Base-by-base conservation (phyloP, 2,113 vertebrate genomes). In the Myrmophylax atrothorax region DNA sequence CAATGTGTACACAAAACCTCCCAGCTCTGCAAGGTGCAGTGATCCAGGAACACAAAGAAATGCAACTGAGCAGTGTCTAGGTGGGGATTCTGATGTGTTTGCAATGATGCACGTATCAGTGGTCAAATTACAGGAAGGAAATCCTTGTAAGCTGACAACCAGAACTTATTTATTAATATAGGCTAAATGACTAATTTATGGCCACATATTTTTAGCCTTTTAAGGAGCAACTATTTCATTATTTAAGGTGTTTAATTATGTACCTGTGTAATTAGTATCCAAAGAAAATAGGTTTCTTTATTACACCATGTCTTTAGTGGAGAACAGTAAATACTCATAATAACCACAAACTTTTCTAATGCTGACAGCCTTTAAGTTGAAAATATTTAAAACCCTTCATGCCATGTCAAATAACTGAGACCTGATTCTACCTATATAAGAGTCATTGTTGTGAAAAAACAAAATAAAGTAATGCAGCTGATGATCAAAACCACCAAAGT, bases 101-200 rank as follows among this genome's bases (percentile, higher is more conserved):
- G 63, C 56, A 68, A 52, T 58, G 67, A 52, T 58, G 67, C 12
- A 5, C 12, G 4, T 70, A 84, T 29, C 7, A 3, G 53, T 87
- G 92, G 84, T 96, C 96, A 97, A 94, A 92, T 73, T 86, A 76
- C 46, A 90, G 92, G 87, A 76, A 78, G 69, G 56, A 87, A 93
- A 91, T 79, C 91, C 89, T 73, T 79, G 66, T 83, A 63, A 97
- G 46, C 87, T 96, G 89, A 74, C 87, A 94, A 87, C 60, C 55
- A 84, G 46, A 84, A 68, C 78, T 98, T 94, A 94, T 81, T 97
- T 98, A 97, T 98, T 98, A 97, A 98, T 97, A 98, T 83, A 91
- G 82, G 79, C 94, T 89, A 81, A 95, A 96, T 98, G 46, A 98
- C 92, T 98, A 97, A 98, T 98, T 98, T 97, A 98, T 97, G 91